Evolutionary conservation across 2,113 vertebrate genomes (phyloP).

Genomic region (Upupa epops): DNA sequence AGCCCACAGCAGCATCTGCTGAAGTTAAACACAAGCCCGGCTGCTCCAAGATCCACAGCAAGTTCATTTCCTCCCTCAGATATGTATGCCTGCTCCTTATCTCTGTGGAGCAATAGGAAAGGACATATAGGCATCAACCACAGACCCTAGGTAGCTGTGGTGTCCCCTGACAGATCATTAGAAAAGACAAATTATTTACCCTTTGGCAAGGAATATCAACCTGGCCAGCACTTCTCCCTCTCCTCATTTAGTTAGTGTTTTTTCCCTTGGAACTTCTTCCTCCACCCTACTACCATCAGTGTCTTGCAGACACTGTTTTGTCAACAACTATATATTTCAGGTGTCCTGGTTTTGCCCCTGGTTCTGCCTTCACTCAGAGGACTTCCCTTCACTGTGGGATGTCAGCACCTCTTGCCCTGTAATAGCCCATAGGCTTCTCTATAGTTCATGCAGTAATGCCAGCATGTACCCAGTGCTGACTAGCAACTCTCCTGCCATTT

Average conservation of each 20-base stretch:
- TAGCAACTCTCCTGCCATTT: neutral
- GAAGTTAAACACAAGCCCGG: neutral
- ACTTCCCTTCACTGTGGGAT: neutral
- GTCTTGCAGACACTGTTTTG: neutral
- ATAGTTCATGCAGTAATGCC: neutral
- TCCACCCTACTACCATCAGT: neutral
- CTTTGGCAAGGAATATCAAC: neutral
- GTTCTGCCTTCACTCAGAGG: neutral
- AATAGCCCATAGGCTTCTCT: neutral
- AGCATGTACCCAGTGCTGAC: neutral
- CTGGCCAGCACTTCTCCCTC: neutral
- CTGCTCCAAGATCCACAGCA: neutral
- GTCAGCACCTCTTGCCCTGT: neutral
- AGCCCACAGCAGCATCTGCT: conserved; percentile 27
- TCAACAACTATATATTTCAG: neutral
- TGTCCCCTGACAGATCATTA: neutral
- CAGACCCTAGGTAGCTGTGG: neutral
- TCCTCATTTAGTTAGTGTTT: neutral
- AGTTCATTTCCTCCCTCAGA: neutral
- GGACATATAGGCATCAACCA: neutral
- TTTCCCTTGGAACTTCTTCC: neutral
- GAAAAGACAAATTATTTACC: neutral
- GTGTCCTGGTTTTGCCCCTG: neutral
- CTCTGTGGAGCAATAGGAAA: neutral
- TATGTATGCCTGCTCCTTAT: neutral